Base-by-base conservation (phyloP, 2,797 vertebrate genomes). In the Myoxocephalus aenaeus region DNA sequence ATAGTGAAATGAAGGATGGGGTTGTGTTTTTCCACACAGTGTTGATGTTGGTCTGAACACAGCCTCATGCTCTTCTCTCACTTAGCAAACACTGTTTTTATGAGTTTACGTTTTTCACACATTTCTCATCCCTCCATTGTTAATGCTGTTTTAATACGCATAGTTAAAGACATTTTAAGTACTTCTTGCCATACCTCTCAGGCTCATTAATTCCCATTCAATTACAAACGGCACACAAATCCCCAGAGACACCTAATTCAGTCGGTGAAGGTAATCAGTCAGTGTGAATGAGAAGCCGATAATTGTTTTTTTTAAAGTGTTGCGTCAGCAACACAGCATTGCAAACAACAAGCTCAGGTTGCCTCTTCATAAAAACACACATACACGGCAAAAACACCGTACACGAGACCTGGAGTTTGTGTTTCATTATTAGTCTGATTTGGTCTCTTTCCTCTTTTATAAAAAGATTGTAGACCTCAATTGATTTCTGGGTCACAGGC, bases 151-250 rank as follows among this genome's bases (percentile, higher is more conserved):
- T 57, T 81, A 81, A 69, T 61, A 74, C 13, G 9, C 73, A 57
- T 2, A 32, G 70, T 77, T 85, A 77, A 77, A 83, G 65, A 72
- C 38, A 70, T 75, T 83, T 82, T 69, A 80, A 87, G 44, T 72
- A 78, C 73, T 27, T 75, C 62, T 82, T 44, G 62, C 72, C 22
- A 38, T 67, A 83, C 70, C 46, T 83, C 68, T 82, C 56, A 53
- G 82, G 59, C 85, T 92, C 82, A 90, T 90, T 92, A 83, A 79
- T 81, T 82, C 77, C 69, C 65, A 71, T 81, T 86, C 85, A 85
- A 73, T 89, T 83, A 83, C 77, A 87, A 90, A 83, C 72, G 27
- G 80, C 69, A 77, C 65, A 72, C 75, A 86, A 89, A 86, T 73
- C 75, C 79, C 77, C 67, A 46, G 83, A 86, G 87, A 87, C 67